Evolutionary conservation across 2,113 vertebrate species (phyloP), one percentile per base, ranked within the genome.

Genomic region (Periophthalmus modestus): DNA sequence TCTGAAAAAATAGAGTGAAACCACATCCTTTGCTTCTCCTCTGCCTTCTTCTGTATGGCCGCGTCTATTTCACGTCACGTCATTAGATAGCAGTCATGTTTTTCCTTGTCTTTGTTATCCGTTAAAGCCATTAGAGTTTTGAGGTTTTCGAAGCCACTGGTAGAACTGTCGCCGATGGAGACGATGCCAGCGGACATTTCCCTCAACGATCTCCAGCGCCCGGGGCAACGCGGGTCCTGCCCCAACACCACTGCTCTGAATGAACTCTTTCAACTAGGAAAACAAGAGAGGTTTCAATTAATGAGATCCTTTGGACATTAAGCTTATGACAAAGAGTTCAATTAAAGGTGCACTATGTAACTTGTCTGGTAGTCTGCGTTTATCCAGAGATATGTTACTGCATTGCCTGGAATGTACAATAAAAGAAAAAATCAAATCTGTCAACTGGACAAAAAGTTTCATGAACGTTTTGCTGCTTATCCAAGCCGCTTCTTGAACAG

Each of bases 161-260:
- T 95, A 98, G 71, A 98, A 95, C 87, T 96, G 95, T 72, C 96
- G 95, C 80, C 96, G 95, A 84, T 97, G 95, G 76, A 97, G 94
- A 73, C 88, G 93, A 90, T 97, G 96, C 98, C 98, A 99, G 77
- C 92, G 92, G 54, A 99, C 98, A 19, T 98, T 98, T 68, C 97
- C 96, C 89, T 97, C 95, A 0, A 99, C 98, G 1, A 97, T 97
- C 93, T 98, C 97, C 85, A 98, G 89, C 0, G 97, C 96, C 0
- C 96, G 94, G 54, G 95, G 91, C 86, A 97, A 94, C 6, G 96
- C 96, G 54, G 95, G 93, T 50, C 86, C 91, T 63, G 93, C 92
- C 75, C 93, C 94, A 66, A 94, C 93, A 7, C 95, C 93, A 0
- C 95, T 95, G 83, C 81, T 93, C 81, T 95, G 96, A 89, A 98